Base-by-base conservation (phyloP, 2,797 vertebrate species). In the Poecilia gillii region DNA sequence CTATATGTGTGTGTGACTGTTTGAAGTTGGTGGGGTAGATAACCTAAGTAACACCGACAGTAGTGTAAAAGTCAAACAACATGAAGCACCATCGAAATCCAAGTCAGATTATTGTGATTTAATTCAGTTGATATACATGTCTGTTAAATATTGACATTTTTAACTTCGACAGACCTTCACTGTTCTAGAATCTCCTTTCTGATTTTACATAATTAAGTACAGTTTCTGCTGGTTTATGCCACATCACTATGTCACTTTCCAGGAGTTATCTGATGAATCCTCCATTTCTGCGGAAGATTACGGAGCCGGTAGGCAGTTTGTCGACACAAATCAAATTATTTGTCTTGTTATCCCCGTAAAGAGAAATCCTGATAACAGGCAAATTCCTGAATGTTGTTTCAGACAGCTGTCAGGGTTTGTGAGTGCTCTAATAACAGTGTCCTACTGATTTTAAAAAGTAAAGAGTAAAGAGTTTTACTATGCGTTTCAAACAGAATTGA, bases 1-100 rank as follows among this genome's bases (percentile, higher is more conserved):
- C 82, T 82, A 78, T 83, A 88, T 86, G 81, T 81, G 75, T 41
- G 39, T 57, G 28, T 66, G 74, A 55, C 55, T 51, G 78, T 49
- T 57, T 64, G 62, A 64, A 77, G 23, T 53, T 59, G 55, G 11
- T 23, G n/a, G 73, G 72, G 68, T 77, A 87, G 39, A 90, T 92
- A 88, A 90, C 89, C 90, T 68, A 89, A 83, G 71, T 33, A n/a
- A 28, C 31, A 12, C 55, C 3, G 28, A 76, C 31, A 20, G 18
- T 36, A 66, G 7, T 23, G 62, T 39, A 4, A 39, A 66, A 66
- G 16, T 23, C 0, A 66, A 23, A 39, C 18, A 33, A 36, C 33
- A 23, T 0, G 36, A 39, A 66, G 18, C 33, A 66, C 9, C 2
- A 66, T 4, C 1, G 3, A 39, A 66, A 66, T 66, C 23, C 18